Base-by-base conservation (phyloP, 2,113 vertebrate genomes). In the Petrocephalus zakoni region DNA sequence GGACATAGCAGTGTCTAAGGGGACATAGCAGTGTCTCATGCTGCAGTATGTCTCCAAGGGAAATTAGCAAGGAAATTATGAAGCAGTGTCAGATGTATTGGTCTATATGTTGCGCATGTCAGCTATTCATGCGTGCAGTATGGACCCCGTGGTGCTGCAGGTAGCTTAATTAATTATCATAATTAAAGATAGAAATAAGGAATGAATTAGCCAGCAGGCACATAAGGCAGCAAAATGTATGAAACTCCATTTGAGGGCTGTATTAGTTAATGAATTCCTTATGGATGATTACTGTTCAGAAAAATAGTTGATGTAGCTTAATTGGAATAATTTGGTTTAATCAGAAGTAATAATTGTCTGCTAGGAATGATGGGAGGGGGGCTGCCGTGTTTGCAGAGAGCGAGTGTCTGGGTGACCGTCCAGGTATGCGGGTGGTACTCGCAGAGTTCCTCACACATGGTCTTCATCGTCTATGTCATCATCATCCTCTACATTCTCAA, bases 371-470 rank as follows among this genome's bases (percentile, higher is more conserved):
- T 8, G 10, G 34, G 53, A 46, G 17, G 22, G 19, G 81, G 52
- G 78, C 75, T 17, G 53, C 25, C 19, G 21, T n/a, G 21, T 83
- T 81, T 82, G 83, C 81, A 21, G 21, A 58, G 88, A 90, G 85
- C 89, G 10, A 49, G 88, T 88, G 64, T 90, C 87, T 91, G 90
- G 88, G 90, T 92, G 90, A 89, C 87, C 68, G 87, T 92, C 89
- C 90, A 89, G 56, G 49, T 84, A 47, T 89, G 61, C 75, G 53
- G 37, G n/a, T 55, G 29, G 51, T 82, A 84, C n/a, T 22, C 46
- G 51, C 88, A 86, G 15, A 51, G 34, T 75, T 85, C 68, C 4
- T 56, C 8, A 47, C 61, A 17, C 6, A 72, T 5, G 49, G n/a
- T 78, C 87, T 85, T 87, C 72, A 75, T 90, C 85, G 17, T 88